These are phyloP conservation scores for Elephas maximus DNA, from an alignment of 2,113 vertebrate genomes.

Conservation along the genomic window DNA sequence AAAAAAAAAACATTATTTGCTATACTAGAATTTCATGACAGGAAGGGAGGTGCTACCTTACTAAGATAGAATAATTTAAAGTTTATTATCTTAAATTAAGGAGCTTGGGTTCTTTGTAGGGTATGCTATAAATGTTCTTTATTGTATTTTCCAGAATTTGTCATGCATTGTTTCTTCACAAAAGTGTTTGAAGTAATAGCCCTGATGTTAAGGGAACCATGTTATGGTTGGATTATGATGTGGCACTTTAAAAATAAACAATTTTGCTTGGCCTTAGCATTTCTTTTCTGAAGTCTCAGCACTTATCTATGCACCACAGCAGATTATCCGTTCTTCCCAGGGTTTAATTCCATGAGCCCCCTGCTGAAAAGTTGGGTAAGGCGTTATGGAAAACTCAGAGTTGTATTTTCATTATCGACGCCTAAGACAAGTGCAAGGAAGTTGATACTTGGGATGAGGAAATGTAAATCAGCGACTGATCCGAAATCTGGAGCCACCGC, in stretches of 20 bases:
- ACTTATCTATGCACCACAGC: conserved; percentile 72
- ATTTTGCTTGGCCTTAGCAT: conserved; percentile 49
- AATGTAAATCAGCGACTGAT: conserved; percentile 17
- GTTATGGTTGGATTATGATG: conserved; percentile 71
- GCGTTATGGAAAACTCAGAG: conserved; percentile 45
- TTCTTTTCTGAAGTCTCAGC: conserved; percentile 72
- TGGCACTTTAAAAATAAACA: conserved; percentile 64
- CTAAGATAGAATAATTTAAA: neutral
- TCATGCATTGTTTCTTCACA: neutral
- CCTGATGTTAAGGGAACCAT: neutral
- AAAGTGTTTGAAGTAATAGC: neutral
- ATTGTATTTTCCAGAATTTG: neutral
- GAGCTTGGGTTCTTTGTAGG: neutral
- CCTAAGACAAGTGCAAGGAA: conserved; percentile 35
- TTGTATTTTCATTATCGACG: conserved; percentile 20
- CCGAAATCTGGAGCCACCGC: neutral
- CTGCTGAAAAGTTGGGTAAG: conserved; percentile 62
- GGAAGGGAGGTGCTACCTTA: neutral
- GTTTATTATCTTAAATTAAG: too few relatives aligned
- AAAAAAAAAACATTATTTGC: neutral
- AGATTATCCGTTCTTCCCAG: conserved; percentile 41
- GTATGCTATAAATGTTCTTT: neutral
- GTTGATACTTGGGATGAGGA: conserved; percentile 45
- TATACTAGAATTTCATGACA: neutral
- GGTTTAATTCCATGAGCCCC: conserved; percentile 37